phyloP scores from a whole-genome alignment of 2,888 invertebrate species.

The Drosophila setosimentum region DNA sequence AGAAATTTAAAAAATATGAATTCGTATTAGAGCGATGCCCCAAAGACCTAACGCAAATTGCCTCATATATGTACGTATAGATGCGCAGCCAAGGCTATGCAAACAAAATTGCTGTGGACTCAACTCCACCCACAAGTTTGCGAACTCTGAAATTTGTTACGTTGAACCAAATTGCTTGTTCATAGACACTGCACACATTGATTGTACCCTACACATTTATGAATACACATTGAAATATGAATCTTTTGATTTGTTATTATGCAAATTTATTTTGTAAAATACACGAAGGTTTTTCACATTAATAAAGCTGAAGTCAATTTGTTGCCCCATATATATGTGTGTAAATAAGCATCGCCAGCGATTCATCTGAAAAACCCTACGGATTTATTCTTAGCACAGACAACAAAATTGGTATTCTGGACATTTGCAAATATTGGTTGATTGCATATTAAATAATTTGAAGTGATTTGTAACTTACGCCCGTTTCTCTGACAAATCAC shows the following conservation, averaged over 20 bases:
- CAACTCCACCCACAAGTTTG: slow-evolving; percentile 10
- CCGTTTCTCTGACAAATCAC: slow-evolving; percentile 53
- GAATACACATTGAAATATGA: slow-evolving; percentile 10
- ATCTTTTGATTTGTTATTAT: not conserved
- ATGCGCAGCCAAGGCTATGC: slow-evolving; percentile 26
- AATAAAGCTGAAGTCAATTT: not conserved
- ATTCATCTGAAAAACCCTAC: not conserved
- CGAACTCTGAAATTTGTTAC: slow-evolving; percentile 6
- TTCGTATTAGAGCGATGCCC: slow-evolving; percentile 37
- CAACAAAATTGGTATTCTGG: not conserved
- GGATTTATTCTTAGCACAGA: not conserved
- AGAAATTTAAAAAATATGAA: slow-evolving; percentile 11
- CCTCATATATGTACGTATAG: slow-evolving; percentile 8
- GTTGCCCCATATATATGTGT: not conserved
- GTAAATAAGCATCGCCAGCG: not conserved
- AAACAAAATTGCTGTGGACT: slow-evolving; percentile 34
- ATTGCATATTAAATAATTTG: not conserved
- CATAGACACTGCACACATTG: slow-evolving; percentile 19
- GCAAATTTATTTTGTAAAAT: not conserved
- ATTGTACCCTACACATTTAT: not conserved
- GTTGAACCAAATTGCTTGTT: slow-evolving; percentile 4
- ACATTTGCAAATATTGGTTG: not conserved
- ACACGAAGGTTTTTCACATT: not conserved
- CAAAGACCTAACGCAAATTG: slow-evolving; percentile 46
- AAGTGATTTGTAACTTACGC: slow-evolving; percentile 44